Percentiles rank a stretch among this genome's conserved stretches.
These are phyloP conservation scores for Antitype chi DNA, from an alignment of 2,888 invertebrate species.

Conservation along the genomic window DNA sequence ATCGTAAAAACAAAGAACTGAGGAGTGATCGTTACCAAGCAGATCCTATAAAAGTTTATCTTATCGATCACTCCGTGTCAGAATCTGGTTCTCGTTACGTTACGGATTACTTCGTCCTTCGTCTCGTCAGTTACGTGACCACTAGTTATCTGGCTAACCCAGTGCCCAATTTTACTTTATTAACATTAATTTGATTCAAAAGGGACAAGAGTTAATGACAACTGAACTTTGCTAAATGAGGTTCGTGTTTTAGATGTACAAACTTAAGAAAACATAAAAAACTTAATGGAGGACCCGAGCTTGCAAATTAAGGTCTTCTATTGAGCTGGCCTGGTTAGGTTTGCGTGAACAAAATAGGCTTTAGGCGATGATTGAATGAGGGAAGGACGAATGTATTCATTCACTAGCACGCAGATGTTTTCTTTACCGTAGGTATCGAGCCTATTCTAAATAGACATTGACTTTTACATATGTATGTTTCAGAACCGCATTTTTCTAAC, in stretches of 20 bases:
- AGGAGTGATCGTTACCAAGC: constrained; percentile 14
- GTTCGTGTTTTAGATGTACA: constrained; percentile 38
- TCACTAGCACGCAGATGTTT: constrained; percentile 26
- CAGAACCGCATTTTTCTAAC: background rate
- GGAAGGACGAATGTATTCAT: constrained; percentile 26
- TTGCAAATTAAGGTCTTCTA: constrained; percentile 50
- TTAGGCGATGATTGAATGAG: constrained; percentile 44
- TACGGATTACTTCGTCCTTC: constrained; percentile 37
- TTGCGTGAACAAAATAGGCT: constrained; percentile 45
- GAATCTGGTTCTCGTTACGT: constrained; percentile 42
- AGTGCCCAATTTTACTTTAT: constrained; percentile 20
- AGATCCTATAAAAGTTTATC: constrained; percentile 42
- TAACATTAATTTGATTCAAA: constrained; percentile 48
- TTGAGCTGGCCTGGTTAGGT: constrained; percentile 30
- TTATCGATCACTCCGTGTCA: constrained; percentile 47
- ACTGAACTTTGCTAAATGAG: constrained; percentile 24
- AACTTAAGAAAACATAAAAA: constrained; percentile 47
- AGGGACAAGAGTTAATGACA: constrained; percentile 51
- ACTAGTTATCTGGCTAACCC: constrained; percentile 27
- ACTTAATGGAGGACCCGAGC: constrained; percentile 33
- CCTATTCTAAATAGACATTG: background rate
- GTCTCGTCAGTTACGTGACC: constrained; percentile 55
- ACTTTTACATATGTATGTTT: background rate
- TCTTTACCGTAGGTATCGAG: background rate
- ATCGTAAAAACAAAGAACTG: constrained; percentile 27